Conservation (phyloP, 2,797 vertebrate species). For the Periparus ater region DNA sequence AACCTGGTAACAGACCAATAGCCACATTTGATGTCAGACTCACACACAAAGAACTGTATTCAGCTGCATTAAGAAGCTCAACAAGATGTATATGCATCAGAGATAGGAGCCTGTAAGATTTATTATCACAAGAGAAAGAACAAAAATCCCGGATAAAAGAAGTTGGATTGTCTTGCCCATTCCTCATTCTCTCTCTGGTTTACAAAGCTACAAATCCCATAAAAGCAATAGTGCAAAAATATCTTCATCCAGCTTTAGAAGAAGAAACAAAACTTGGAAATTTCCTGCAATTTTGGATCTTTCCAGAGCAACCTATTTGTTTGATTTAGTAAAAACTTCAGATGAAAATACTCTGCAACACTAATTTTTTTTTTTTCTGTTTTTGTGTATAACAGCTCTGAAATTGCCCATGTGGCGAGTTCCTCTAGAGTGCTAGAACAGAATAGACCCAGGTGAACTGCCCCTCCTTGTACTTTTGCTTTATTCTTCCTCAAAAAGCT, state of each 20-base stretch:
- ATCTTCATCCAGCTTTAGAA: background rate
- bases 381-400: background rate
- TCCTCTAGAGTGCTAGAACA: background rate
- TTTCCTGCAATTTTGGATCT: background rate
- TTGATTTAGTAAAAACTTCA: background rate
- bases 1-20: background rate
- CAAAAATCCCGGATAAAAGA: background rate
- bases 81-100: background rate
- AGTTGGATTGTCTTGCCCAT: background rate
- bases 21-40: background rate
- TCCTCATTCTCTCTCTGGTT: background rate
- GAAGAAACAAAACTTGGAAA: background rate
- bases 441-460: background rate
- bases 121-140: background rate
- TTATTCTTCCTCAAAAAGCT: background rate
- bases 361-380: too few relatives aligned
- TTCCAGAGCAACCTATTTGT: background rate
- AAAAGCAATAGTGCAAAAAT: background rate
- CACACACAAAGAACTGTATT: background rate
- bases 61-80: background rate
- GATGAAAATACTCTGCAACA: background rate
- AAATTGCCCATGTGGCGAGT: background rate
- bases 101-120: background rate
- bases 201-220: background rate
- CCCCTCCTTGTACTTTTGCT: background rate